phyloP scores from a whole-genome alignment of 2,797 vertebrate species.

The Chaetophractus vellerosus region DNA sequence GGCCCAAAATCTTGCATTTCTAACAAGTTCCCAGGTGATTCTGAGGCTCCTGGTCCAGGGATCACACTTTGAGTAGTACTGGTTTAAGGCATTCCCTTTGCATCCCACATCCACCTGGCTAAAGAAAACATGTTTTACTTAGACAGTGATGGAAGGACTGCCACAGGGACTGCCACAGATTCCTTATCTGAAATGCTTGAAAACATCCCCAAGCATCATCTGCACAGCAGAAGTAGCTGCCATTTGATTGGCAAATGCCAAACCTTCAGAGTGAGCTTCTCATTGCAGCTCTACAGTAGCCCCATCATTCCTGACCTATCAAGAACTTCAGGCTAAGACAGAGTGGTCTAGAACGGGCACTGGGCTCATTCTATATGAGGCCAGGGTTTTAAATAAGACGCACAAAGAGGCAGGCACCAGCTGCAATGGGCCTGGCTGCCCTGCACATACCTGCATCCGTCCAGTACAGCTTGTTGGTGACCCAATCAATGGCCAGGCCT shows the following conservation, averaged over 20 bases:
- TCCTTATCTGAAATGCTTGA: slow-evolving; percentile 35
- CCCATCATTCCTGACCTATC: neutral
- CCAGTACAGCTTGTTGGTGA: slow-evolving; percentile 98
- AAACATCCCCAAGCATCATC: slow-evolving; percentile 13
- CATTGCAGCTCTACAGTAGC: neutral
- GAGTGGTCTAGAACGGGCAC: neutral
- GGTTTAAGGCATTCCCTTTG: neutral
- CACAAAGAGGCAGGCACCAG: neutral
- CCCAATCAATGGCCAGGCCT: slow-evolving; percentile 98
- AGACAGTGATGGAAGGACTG: neutral
- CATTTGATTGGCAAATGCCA: neutral
- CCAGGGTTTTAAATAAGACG: slow-evolving; percentile 29
- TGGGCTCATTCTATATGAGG: neutral
- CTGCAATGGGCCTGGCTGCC: neutral
- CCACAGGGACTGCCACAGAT: neutral
- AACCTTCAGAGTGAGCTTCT: neutral
- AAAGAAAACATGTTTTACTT: neutral
- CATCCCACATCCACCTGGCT: slow-evolving; percentile 6
- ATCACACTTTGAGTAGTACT: neutral
- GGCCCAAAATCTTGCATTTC: neutral
- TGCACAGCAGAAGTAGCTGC: neutral
- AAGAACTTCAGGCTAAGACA: neutral
- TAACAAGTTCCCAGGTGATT: neutral
- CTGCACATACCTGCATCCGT: slow-evolving; percentile 96
- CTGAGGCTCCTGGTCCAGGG: neutral